Percentiles rank a stretch among this genome's conserved stretches.
Evolutionary conservation across 1,140 invertebrate genomes (phyloP).

Genomic region (Agrypnia vestita): DNA sequence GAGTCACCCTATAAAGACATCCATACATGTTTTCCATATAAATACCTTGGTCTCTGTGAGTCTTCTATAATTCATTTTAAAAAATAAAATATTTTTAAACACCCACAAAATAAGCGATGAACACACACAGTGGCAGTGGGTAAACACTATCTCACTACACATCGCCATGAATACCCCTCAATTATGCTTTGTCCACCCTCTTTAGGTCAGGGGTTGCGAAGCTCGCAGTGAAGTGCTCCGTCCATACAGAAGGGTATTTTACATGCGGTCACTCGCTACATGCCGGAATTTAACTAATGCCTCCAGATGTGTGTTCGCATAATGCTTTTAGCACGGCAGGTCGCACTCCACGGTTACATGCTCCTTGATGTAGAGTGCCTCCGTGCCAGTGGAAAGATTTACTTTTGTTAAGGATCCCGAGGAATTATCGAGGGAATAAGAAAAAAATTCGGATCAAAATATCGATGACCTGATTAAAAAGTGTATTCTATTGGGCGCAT

Average conservation of each 20-base stretch:
- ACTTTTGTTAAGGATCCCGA: not conserved
- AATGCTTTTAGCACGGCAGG: slow-evolving; percentile 30
- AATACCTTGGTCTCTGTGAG: too few species aligned
- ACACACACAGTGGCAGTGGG: too few species aligned
- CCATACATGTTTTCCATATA: too few species aligned
- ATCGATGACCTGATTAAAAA: too few species aligned
- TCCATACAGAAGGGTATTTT: slow-evolving; percentile 33
- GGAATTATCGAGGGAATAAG: slow-evolving; percentile 11
- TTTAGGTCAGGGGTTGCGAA: not conserved
- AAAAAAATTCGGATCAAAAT: not conserved
- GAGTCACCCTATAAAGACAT: too few species aligned
- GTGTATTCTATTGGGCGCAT: too few species aligned
- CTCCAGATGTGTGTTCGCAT: slow-evolving; percentile 38
- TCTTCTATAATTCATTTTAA: too few species aligned
- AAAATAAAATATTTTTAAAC: too few species aligned
- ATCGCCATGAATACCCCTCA: slow-evolving; percentile 1
- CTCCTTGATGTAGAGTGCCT: not conserved
- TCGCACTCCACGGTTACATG: slow-evolving; percentile 12
- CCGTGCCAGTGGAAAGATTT: not conserved
- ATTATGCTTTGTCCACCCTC: slow-evolving; percentile 26
- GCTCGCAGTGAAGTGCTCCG: slow-evolving; percentile 11
- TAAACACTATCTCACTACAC: too few species aligned
- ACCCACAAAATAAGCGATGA: too few species aligned
- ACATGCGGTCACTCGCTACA: slow-evolving; percentile 42
- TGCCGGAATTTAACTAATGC: slow-evolving; percentile 43